A percentile compares a stretch with the other conserved stretches of the same genome.
phyloP scores from a whole-genome alignment of 2,113 vertebrate species.

The Bufo gargarizans region DNA sequence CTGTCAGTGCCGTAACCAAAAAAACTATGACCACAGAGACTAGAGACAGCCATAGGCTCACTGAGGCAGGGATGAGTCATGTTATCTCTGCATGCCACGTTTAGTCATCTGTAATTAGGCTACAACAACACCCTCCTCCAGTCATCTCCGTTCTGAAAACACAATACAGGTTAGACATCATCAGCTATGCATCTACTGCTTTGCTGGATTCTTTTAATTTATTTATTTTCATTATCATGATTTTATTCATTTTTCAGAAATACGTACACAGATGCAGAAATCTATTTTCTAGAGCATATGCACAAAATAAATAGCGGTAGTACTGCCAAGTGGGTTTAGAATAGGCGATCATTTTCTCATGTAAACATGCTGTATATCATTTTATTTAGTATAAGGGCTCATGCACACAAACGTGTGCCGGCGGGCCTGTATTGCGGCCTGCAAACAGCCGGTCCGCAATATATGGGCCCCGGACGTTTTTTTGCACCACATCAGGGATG shows the following conservation, averaged over 20 bases:
- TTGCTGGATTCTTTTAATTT: background rate
- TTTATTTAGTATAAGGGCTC: background rate
- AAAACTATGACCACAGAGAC: conserved; percentile 47
- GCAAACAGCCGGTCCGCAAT: too few species aligned
- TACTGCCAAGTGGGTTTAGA: background rate
- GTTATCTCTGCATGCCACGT: conserved; percentile 38
- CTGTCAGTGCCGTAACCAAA: conserved; percentile 37
- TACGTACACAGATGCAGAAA: background rate
- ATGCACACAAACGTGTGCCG: too few species aligned
- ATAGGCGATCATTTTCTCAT: background rate
- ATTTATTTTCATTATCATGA: background rate
- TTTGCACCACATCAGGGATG: too few species aligned
- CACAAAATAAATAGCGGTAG: background rate
- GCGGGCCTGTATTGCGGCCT: too few species aligned
- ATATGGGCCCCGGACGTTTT: too few species aligned
- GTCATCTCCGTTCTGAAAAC: background rate
- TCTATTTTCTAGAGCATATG: background rate
- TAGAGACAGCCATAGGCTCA: conserved; percentile 26
- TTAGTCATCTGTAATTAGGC: conserved; percentile 52
- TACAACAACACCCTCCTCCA: conserved; percentile 41
- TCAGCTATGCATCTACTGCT: background rate
- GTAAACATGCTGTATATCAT: background rate
- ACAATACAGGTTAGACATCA: conserved; percentile 17
- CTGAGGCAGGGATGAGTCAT: conserved; percentile 34
- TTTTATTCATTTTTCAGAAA: background rate